phyloP scores from a whole-genome alignment of 2,797 vertebrate genomes.

The Forpus xanthops region DNA sequence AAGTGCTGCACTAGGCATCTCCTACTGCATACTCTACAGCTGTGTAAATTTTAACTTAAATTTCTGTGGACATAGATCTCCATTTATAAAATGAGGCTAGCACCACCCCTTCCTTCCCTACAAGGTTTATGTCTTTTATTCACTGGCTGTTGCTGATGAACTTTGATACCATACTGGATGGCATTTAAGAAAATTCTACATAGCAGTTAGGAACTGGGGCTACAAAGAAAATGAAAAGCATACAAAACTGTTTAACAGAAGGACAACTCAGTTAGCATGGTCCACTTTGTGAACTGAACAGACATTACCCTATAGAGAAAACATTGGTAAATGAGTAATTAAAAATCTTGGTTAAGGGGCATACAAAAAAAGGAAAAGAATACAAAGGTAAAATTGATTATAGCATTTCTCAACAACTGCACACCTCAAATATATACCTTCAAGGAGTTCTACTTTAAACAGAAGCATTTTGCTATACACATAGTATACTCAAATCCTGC shows the following conservation, averaged over 20 bases:
- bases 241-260: background rate
- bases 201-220: background rate
- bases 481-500: background rate
- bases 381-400: background rate
- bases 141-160: background rate
- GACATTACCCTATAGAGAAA: background rate
- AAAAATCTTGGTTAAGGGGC: background rate
- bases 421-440: background rate
- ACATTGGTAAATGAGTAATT: background rate
- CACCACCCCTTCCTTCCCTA: background rate
- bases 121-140: background rate
- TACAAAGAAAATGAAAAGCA: background rate
- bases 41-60: background rate
- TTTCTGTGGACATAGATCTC: background rate
- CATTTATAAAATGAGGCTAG: background rate
- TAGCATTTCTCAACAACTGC: background rate
- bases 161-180: background rate
- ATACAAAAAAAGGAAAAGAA: background rate
- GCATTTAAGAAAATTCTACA: background rate
- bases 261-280: background rate
- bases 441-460: background rate
- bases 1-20: background rate
- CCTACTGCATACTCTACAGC: background rate
- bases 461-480: background rate
- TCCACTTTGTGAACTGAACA: background rate